phyloP scores from a whole-genome alignment of 2,888 invertebrate genomes.

The Eupithecia tripunctaria region DNA sequence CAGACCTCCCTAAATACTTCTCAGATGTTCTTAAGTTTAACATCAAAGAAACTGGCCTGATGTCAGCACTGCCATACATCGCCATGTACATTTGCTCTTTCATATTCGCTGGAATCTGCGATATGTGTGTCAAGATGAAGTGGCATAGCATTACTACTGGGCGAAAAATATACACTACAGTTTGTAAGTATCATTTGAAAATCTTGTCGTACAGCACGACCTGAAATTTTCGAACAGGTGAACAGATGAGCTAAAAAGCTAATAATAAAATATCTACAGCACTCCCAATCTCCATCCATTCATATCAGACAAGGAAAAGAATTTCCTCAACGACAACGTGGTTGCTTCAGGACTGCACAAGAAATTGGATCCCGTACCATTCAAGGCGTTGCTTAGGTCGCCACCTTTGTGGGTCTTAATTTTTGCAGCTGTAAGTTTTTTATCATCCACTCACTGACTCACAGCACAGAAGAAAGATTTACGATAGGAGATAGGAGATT shows the following conservation, averaged over 20 bases:
- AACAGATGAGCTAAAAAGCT: background rate
- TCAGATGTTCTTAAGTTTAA: slow-evolving; percentile 86
- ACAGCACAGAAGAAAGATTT: no score
- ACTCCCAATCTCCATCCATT: slow-evolving; percentile 78
- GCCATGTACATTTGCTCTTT: slow-evolving; percentile 87
- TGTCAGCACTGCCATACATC: slow-evolving; percentile 87
- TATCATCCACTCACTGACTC: no score
- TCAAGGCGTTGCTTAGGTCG: slow-evolving; percentile 87
- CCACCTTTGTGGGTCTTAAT: slow-evolving; percentile 88
- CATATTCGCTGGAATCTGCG: slow-evolving; percentile 86
- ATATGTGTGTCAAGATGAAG: slow-evolving; percentile 85
- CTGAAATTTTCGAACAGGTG: background rate
- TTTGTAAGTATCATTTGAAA: slow-evolving; percentile 77
- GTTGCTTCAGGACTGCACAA: slow-evolving; percentile 79
- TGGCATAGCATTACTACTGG: slow-evolving; percentile 84
- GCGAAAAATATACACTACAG: slow-evolving; percentile 87
- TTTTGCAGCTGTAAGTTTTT: slow-evolving; percentile 86
- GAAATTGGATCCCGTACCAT: slow-evolving; percentile 86
- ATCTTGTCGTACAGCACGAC: background rate
- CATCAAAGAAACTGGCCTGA: slow-evolving; percentile 85
- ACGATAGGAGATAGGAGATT: no score
- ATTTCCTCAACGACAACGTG: slow-evolving; percentile 82
- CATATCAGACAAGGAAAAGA: slow-evolving; percentile 79
- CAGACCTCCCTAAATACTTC: slow-evolving; percentile 88
- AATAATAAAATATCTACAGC: slow-evolving; percentile 51